Base-by-base conservation (phyloP, 1,140 invertebrate genomes). In the Anoplophora glabripennis region DNA sequence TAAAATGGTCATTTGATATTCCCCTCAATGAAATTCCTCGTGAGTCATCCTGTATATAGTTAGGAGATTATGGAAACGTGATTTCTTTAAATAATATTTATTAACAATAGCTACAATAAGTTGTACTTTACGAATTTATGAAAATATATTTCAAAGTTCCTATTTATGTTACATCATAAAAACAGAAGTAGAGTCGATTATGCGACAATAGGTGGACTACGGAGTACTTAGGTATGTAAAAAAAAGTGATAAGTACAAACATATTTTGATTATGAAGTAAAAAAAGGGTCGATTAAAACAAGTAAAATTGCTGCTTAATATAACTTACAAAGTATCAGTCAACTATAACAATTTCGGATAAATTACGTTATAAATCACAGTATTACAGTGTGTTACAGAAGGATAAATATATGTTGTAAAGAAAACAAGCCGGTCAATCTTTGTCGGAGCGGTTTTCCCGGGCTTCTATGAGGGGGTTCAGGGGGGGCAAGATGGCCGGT, bases 401-500 rank as follows among this genome's bases (percentile, higher is more conserved):
- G 44, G 12, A 44, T 12, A 36, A 33, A 54, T 28, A 14, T 34
- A 15, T 44, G 10, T 36, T 28, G 35, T 47, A 17, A n/a, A 8
- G 11, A 48, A n/a, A 34, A 44, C 42, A 45, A 11, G 11, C 9
- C 18, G 11, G 41, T 56, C 54, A 56, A 48, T 56, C 42, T 48
- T 38, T 48, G n/a, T 56, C 54, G 1, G 42, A n/a, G 11, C 42
- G 54, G 47, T 46, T 62, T 63, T 55, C 59, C 42, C 63, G 65
- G 56, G 47, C 63, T 57, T 63, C 65, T 35, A 21, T 59, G 52
- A 34, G 62, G 11, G 15, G 61, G 36, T 44, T 52, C 21, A 69
- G 46, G 11, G 68, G 53, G 12, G 60, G 58, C 45, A 72, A 66
- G 15, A 79, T 75, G 14, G 78, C 78, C 7, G 78, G 64, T 18